Base-by-base conservation (phyloP, 2,113 vertebrate species). In the Oxygymnocypris stewartii region DNA sequence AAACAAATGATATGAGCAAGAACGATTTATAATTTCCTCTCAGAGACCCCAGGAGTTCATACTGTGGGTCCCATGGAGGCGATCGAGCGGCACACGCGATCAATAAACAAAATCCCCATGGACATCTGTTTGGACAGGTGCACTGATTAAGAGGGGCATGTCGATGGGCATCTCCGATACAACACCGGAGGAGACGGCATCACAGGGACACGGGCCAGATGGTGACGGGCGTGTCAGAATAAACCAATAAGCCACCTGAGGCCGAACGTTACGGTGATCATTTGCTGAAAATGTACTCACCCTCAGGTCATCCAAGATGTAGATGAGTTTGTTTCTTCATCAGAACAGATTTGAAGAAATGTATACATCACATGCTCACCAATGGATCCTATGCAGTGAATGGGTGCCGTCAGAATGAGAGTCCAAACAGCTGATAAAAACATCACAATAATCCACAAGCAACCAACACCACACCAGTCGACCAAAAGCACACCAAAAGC, bases 111-210 rank as follows among this genome's bases (percentile, higher is more conserved):
- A 92, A 93, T 91, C 93, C 91, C 87, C 31, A 89, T 84, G 92
- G 94, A 95, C 95, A 95, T 95, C 94, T 95, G 94, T 94, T 95
- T 92, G 93, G 93, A 92, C 95, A 95, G 94, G 94, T 95, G 94
- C 88, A 79, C 90, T 92, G 94, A 95, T 95, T 94, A 95, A 93
- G 92, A 92, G 86, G 89, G 92, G 90, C 86, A 35, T 87, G 13
- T 25, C 57, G 14, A 31, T 44, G 37, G 86, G 88, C 85, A 35
- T 75, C 9, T 75, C 78, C 82, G 80, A 65, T 86, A 20, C 86
- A 89, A 86, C 88, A 85, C 85, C 4, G 86, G 89, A 44, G 49
- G 54, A 59, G 18, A 35, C 11, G 35, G 37, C 51, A 42, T 44
- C 61, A 79, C 18, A 11, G n/a, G 79, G 74, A 67, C 59, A 61